These are phyloP conservation scores for Scaptomyza cyrtandrae DNA, from an alignment of 2,888 invertebrate genomes.

Conservation along the genomic window DNA sequence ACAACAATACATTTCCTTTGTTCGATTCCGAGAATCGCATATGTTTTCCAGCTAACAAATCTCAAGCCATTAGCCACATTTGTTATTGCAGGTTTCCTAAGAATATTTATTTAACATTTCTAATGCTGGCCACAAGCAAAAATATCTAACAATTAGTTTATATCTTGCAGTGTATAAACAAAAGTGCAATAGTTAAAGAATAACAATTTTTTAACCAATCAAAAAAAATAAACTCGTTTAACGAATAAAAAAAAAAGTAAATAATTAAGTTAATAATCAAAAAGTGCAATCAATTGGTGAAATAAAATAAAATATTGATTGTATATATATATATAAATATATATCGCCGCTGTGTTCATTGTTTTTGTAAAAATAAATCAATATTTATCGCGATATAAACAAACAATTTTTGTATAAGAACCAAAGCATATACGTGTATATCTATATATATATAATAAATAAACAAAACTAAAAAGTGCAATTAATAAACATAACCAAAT, in stretches of 20 bases:
- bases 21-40: not conserved
- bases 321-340: not conserved
- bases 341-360: slow-evolving; percentile 54
- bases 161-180: slow-evolving; percentile 49
- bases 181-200: slow-evolving; percentile 55
- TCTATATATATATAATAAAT: not conserved
- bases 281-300: slow-evolving; percentile 40
- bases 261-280: slow-evolving; percentile 7
- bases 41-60: slow-evolving; percentile 13
- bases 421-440: slow-evolving; percentile 26
- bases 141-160: slow-evolving; percentile 15
- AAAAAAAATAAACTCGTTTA: slow-evolving; percentile 7
- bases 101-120: slow-evolving; percentile 3
- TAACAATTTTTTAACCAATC: not conserved
- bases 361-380: slow-evolving; percentile 33
- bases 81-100: not conserved
- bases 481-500: slow-evolving; percentile 21
- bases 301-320: slow-evolving; percentile 38
- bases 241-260: slow-evolving; percentile 19
- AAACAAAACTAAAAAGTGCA: slow-evolving; percentile 29
- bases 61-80: slow-evolving; percentile 6
- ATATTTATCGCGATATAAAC: slow-evolving; percentile 23
- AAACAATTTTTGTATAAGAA: slow-evolving; percentile 28
- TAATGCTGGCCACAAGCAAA: not conserved
- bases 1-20: slow-evolving; percentile 9